A percentile compares a stretch with the other conserved stretches of the same genome.
phyloP scores from a whole-genome alignment of 2,797 vertebrate species.

The Labeo calbasu region DNA sequence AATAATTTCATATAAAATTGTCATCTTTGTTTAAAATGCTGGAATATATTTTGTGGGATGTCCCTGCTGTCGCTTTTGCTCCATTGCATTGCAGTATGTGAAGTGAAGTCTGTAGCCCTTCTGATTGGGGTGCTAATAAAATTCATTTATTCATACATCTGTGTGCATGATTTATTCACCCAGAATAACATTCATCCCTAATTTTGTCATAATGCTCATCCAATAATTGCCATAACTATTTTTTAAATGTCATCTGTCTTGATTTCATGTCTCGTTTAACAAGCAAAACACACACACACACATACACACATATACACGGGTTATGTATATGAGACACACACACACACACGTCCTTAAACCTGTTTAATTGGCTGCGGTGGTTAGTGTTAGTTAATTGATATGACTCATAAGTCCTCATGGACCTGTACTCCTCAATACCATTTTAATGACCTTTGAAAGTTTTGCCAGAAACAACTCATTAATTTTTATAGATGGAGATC shows the following conservation, averaged over 20 bases:
- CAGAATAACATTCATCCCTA: constrained; percentile 33
- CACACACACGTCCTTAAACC: constrained; percentile 19
- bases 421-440: constrained; percentile 45
- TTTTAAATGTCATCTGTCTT: constrained; percentile 60
- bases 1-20: neutral
- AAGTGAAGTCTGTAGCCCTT: constrained; percentile 15
- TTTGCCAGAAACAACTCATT: constrained; percentile 55
- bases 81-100: constrained; percentile 26
- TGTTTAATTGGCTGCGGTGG: constrained; percentile 45
- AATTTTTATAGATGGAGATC: constrained; percentile 44
- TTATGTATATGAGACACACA: constrained; percentile 32
- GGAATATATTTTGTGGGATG: constrained; percentile 6
- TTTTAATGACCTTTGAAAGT: constrained; percentile 57
- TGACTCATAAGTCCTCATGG: constrained; percentile 55
- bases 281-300: constrained; percentile 19
- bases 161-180: constrained; percentile 52
- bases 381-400: constrained; percentile 56
- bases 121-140: constrained; percentile 27
- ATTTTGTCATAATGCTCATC: constrained; percentile 46
- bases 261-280: constrained; percentile 46
- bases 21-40: neutral
- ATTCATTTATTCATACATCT: constrained; percentile 50
- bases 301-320: constrained; percentile 28
- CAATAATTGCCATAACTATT: constrained; percentile 43
- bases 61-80: constrained; percentile 5